phyloP scores from a whole-genome alignment of 2,797 vertebrate species.

The Ataeniobius toweri region DNA sequence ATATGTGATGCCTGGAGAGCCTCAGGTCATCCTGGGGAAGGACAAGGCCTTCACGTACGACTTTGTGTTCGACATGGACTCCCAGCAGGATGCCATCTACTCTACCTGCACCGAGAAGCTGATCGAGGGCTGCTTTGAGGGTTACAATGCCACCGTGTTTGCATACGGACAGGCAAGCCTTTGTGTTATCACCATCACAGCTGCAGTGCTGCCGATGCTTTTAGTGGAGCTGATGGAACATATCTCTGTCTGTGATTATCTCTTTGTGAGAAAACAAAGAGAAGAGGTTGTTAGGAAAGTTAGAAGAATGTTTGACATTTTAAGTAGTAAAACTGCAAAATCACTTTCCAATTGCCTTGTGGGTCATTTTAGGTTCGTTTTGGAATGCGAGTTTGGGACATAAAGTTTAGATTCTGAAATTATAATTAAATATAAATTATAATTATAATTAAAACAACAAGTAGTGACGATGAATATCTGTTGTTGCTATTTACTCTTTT shows the following conservation, averaged over 20 bases:
- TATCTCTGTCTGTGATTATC: not conserved
- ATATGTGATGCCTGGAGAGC: conserved; percentile 91
- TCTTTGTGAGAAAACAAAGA: not conserved
- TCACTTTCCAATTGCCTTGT: not conserved
- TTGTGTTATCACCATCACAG: conserved; percentile 29
- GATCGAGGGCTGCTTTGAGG: conserved; percentile 96
- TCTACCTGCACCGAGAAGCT: conserved; percentile 90
- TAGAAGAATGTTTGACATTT: not conserved
- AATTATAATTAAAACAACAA: too few relatives aligned
- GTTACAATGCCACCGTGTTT: conserved; percentile 97
- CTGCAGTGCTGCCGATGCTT: conserved; percentile 28
- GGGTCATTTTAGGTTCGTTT: not conserved
- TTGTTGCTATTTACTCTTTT: not conserved
- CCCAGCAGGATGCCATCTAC: conserved; percentile 90
- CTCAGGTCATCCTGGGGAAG: conserved; percentile 95
- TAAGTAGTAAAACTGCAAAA: not conserved
- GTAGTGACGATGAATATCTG: not conserved
- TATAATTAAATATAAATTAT: not conserved
- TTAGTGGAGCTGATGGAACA: not conserved
- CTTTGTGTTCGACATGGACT: conserved; percentile 92
- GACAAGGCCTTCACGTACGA: conserved; percentile 98
- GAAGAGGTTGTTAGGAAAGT: not conserved
- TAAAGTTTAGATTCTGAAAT: not conserved
- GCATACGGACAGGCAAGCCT: conserved; percentile 89
- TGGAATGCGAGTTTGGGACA: not conserved